phyloP scores from a whole-genome alignment of 1,140 invertebrate species.

The Lysiphlebus fabarum region DNA sequence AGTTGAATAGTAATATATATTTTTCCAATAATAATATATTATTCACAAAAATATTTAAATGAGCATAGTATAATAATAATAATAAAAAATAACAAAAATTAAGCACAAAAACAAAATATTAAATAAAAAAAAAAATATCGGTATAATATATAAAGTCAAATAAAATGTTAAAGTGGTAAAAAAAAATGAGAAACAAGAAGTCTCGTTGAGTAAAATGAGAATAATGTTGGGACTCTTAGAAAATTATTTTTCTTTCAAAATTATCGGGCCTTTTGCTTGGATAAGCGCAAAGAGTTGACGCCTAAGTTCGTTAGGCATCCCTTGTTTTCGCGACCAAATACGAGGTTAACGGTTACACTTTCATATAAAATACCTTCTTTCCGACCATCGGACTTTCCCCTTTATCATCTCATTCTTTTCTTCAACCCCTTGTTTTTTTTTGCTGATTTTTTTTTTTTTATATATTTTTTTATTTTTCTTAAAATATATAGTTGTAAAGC shows the following conservation, averaged over 20 bases:
- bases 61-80: no score
- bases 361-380: slow-evolving; percentile 28
- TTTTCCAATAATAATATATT: no score
- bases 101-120: slow-evolving; percentile 5
- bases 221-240: slow-evolving; percentile 37
- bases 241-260: slow-evolving; percentile 54
- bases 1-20: no score
- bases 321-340: slow-evolving; percentile 41
- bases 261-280: slow-evolving; percentile 41
- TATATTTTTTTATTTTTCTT: neutral
- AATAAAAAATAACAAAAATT: no score
- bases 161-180: neutral
- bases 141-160: neutral
- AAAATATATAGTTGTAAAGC: slow-evolving; percentile 1
- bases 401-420: neutral
- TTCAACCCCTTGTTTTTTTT: neutral
- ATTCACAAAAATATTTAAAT: no score
- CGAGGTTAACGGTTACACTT: slow-evolving; percentile 31
- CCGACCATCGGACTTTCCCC: slow-evolving; percentile 2
- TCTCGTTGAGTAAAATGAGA: slow-evolving; percentile 20
- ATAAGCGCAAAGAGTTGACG: slow-evolving; percentile 31
- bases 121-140: slow-evolving; percentile 3
- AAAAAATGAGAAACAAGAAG: slow-evolving; percentile 10
- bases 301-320: slow-evolving; percentile 51
- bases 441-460: neutral